phyloP scores from a whole-genome alignment of 1,140 invertebrate genomes.

The Coelopa frigida region DNA sequence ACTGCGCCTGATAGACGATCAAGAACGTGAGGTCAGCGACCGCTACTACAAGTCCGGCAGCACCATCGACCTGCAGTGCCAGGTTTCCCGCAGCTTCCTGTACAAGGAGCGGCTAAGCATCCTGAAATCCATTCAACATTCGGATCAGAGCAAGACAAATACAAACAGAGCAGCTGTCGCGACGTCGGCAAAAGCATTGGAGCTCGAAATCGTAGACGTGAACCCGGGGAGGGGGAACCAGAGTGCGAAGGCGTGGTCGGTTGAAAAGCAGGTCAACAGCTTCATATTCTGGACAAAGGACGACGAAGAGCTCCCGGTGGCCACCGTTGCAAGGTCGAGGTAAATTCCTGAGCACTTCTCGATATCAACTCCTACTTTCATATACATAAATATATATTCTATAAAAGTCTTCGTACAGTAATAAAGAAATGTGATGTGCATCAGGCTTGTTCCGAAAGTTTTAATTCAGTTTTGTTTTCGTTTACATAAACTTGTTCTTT shows the following conservation, averaged over 20 bases:
- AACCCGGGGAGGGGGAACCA: conserved; percentile 29
- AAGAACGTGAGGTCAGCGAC: conserved; percentile 57
- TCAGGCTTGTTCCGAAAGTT: no score
- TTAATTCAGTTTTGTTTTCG: no score
- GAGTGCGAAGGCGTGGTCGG: conserved; percentile 37
- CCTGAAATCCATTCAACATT: conserved; percentile 23
- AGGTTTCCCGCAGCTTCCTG: conserved; percentile 45
- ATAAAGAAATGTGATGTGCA: no score
- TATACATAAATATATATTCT: no score
- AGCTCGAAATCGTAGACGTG: conserved; percentile 30
- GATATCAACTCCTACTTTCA: no score
- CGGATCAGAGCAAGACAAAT: conserved; percentile 20
- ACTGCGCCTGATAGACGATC: conserved; percentile 59
- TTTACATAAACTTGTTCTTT: no score
- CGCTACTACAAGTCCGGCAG: conserved; percentile 66
- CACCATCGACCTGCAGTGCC: conserved; percentile 61
- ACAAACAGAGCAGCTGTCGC: conserved; percentile 7
- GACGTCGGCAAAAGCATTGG: conserved; percentile 23
- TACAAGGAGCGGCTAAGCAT: conserved; percentile 30
- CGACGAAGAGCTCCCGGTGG: conserved; percentile 22
- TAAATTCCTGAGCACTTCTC: conserved; percentile 16
- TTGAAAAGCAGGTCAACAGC: conserved; percentile 44
- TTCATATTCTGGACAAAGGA: conserved; percentile 46
- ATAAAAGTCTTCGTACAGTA: no score
- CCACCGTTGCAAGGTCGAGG: conserved; percentile 34